Percentiles rank a stretch among this genome's conserved stretches.
These are phyloP conservation scores for Oscheius onirici DNA, from an alignment of 2,888 invertebrate genomes.

Conservation along the genomic window DNA sequence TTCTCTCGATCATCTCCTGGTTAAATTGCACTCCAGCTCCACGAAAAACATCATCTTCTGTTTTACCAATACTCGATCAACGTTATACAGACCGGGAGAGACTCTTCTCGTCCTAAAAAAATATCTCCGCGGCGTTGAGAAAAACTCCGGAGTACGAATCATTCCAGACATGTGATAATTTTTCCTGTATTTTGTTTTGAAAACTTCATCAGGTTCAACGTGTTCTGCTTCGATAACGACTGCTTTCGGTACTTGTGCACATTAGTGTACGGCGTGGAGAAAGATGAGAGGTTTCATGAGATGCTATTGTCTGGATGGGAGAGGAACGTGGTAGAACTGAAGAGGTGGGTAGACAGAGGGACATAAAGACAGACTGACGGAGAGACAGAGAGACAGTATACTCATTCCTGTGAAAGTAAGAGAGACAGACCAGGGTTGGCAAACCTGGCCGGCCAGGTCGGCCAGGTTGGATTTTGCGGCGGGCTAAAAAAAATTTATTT, in stretches of 20 bases:
- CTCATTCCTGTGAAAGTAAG: too few relatives aligned
- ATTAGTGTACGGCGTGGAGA: not conserved
- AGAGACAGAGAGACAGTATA: too few relatives aligned
- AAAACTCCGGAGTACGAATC: not conserved
- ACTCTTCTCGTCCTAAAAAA: constrained; percentile 17
- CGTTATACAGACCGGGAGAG: constrained; percentile 36
- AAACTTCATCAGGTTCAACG: not conserved
- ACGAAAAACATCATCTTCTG: constrained; percentile 57
- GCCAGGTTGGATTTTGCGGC: too few relatives aligned
- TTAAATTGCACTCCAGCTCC: constrained; percentile 52
- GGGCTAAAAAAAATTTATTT: too few relatives aligned
- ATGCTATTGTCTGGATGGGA: too few relatives aligned
- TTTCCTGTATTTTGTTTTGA: not conserved
- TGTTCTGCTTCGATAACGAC: constrained; percentile 30
- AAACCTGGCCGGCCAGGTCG: too few relatives aligned
- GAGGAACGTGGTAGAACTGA: too few relatives aligned
- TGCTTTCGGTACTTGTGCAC: constrained; percentile 23
- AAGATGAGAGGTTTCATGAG: too few relatives aligned
- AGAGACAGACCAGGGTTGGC: too few relatives aligned
- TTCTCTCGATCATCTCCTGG: constrained; percentile 56
- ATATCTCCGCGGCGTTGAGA: constrained; percentile 13
- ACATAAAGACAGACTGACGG: too few relatives aligned
- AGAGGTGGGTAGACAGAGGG: too few relatives aligned
- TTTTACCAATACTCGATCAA: constrained; percentile 53
- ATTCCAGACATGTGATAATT: constrained; percentile 10